These are phyloP conservation scores for Ophioninae sp. DNA, from an alignment of 2,888 invertebrate genomes.

Conservation along the genomic window DNA sequence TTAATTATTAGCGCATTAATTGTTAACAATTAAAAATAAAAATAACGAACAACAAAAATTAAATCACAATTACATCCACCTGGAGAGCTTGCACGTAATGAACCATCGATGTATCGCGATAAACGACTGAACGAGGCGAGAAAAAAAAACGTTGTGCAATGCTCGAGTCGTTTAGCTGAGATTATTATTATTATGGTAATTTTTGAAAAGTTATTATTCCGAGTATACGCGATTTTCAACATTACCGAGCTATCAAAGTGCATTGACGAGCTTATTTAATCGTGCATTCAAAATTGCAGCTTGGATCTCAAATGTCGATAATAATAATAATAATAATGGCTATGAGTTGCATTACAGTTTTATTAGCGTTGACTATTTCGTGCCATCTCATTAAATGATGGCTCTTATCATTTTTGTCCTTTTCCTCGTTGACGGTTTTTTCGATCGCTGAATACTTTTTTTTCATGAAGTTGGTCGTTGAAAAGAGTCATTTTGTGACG, in stretches of 20 bases:
- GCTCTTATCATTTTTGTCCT: neutral
- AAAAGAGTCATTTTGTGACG: neutral
- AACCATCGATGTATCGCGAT: conserved; percentile 15
- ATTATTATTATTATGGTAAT: neutral
- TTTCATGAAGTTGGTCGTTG: neutral
- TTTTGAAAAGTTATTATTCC: neutral
- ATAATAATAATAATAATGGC: neutral
- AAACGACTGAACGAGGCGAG: neutral
- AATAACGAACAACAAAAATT: neutral
- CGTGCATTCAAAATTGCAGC: neutral
- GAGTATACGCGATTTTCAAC: neutral
- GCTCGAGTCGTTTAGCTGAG: neutral
- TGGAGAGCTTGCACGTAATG: conserved; percentile 6
- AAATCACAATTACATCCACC: neutral
- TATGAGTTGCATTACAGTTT: neutral
- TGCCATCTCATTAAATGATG: neutral
- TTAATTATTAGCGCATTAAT: conserved; percentile 17
- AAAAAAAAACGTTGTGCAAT: neutral
- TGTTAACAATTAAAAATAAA: neutral
- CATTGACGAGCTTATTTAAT: conserved; percentile 22
- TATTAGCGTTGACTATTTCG: neutral
- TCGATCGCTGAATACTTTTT: neutral
- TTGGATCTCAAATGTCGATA: conserved; percentile 10
- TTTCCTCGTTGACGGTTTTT: neutral
- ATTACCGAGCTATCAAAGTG: conserved; percentile 21